phyloP scores from a whole-genome alignment of 2,797 vertebrate genomes.

The Arremon aurantiirostris region DNA sequence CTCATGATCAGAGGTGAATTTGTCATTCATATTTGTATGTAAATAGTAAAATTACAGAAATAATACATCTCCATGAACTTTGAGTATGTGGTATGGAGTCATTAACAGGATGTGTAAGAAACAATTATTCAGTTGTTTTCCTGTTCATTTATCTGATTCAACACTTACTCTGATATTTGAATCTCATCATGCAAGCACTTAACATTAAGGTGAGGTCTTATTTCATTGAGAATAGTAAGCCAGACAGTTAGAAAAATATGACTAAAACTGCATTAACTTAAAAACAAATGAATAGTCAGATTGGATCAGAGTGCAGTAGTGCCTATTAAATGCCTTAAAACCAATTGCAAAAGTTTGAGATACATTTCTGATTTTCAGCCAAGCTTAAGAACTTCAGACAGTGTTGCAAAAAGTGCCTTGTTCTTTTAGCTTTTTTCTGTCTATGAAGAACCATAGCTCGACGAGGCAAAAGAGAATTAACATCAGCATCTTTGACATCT shows the following conservation, averaged over 20 bases:
- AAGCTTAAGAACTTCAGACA: neutral
- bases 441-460: neutral
- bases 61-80: neutral
- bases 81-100: neutral
- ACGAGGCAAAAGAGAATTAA: neutral
- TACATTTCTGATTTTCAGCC: neutral
- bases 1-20: slow-evolving; percentile 96
- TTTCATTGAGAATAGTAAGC: neutral
- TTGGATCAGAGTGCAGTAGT: neutral
- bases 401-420: neutral
- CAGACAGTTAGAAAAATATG: neutral
- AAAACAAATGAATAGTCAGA: neutral
- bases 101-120: neutral
- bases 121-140: neutral
- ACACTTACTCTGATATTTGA: neutral
- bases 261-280: neutral
- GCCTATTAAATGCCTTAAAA: neutral
- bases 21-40: neutral
- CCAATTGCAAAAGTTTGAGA: neutral
- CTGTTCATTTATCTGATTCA: neutral
- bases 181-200: neutral
- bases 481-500: neutral
- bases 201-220: neutral
- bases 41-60: neutral
- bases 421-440: neutral